These are phyloP conservation scores for Cyprinodon variegatus DNA, from an alignment of 2,113 vertebrate species.

Conservation along the genomic window DNA sequence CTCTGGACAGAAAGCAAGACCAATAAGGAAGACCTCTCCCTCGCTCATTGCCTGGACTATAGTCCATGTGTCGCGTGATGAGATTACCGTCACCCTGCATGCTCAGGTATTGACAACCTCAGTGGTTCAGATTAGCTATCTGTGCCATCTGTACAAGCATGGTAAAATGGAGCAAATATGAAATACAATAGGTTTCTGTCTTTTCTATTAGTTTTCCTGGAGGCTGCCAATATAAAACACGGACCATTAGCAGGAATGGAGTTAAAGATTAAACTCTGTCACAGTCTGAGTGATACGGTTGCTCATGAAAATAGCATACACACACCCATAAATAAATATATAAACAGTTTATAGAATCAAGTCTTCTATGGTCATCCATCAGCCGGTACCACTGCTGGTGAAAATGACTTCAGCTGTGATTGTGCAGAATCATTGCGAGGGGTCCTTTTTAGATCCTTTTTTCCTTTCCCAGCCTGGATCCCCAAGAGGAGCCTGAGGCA, in stretches of 20 bases:
- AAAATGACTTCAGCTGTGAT: constrained; percentile 45
- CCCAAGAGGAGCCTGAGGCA: constrained; percentile 47
- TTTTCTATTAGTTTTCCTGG: not conserved
- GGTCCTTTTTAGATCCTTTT: constrained; percentile 12
- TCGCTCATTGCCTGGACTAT: constrained; percentile 67
- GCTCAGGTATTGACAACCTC: constrained; percentile 54
- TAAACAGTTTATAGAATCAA: not conserved
- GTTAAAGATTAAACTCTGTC: not conserved
- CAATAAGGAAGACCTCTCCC: constrained; percentile 52
- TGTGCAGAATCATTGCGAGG: constrained; percentile 25
- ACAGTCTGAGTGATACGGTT: not conserved
- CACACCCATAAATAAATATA: constrained; percentile 6
- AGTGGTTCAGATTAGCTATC: constrained; percentile 34
- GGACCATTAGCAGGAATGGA: not conserved
- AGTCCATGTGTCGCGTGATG: constrained; percentile 62
- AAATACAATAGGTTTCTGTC: not conserved
- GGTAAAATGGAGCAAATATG: constrained; percentile 27
- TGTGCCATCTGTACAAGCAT: constrained; percentile 20
- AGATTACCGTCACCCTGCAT: constrained; percentile 52
- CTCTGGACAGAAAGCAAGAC: constrained; percentile 58
- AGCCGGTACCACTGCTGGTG: constrained; percentile 1
- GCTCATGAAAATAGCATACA: not conserved
- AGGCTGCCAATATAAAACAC: not conserved
- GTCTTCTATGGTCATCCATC: not conserved
- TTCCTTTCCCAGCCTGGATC: constrained; percentile 28